phyloP scores from a whole-genome alignment of 2,888 invertebrate species.

The Cephus pygmeus region DNA sequence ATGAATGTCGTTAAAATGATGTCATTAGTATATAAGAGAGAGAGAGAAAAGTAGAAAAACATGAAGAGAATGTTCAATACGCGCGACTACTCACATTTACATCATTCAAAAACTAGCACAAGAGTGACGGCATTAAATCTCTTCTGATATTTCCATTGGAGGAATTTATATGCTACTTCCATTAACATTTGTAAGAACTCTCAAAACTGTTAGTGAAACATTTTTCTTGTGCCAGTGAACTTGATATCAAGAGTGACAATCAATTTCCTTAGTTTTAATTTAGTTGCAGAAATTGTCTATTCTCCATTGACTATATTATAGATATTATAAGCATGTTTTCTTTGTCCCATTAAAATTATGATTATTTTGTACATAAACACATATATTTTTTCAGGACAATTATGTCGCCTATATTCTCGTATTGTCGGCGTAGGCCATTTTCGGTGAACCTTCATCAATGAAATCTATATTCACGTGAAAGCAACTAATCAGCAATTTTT shows the following conservation, averaged over 20 bases:
- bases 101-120: not conserved
- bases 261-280: not conserved
- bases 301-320: not conserved
- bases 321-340: not conserved
- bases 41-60: not conserved
- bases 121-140: not conserved
- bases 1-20: not conserved
- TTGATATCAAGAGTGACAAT: not conserved
- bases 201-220: not conserved
- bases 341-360: not conserved
- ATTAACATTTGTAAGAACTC: not conserved
- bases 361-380: slow-evolving; percentile 1
- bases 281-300: not conserved
- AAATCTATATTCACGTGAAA: not conserved
- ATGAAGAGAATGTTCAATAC: not conserved
- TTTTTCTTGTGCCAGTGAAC: not conserved
- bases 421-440: not conserved
- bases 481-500: not conserved
- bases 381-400: not conserved
- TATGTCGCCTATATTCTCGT: not conserved
- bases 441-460: not conserved
- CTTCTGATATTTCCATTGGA: not conserved
- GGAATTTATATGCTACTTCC: not conserved
- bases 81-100: not conserved
- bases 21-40: not conserved